Evolutionary conservation across 2,113 vertebrate genomes (phyloP).

Genomic region (Xenus cinereus): DNA sequence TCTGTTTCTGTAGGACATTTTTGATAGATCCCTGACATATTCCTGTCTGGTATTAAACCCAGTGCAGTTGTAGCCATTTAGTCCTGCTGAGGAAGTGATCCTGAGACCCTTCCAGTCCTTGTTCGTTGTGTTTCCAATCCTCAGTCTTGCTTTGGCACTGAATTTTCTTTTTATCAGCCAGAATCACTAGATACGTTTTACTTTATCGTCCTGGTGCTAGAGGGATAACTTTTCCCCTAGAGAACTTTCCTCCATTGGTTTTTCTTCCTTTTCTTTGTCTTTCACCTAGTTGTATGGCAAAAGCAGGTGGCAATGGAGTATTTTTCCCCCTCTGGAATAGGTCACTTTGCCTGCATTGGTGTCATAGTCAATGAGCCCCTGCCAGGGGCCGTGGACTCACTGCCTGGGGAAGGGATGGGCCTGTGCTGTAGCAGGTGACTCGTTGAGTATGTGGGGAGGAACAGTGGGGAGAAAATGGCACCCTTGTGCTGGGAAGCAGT

Average conservation of each 20-base stretch:
- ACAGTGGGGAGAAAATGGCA: background rate
- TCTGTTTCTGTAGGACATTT: conserved; percentile 3
- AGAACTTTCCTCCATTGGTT: background rate
- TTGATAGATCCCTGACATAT: background rate
- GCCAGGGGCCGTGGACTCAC: background rate
- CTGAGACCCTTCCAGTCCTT: background rate
- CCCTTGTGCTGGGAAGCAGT: background rate
- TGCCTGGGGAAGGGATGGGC: background rate
- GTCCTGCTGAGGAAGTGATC: background rate
- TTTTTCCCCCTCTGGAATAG: background rate
- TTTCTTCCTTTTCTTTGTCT: background rate
- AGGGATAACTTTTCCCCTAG: background rate
- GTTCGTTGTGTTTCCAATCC: background rate
- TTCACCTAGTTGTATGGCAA: background rate
- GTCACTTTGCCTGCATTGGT: background rate
- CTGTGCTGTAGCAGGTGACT: background rate
- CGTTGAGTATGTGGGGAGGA: background rate
- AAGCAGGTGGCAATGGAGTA: background rate
- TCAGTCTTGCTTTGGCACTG: background rate
- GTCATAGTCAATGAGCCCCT: background rate
- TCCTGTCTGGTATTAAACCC: background rate
- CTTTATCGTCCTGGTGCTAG: background rate
- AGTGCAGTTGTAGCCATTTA: background rate
- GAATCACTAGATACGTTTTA: background rate
- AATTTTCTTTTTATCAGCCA: background rate